phyloP scores from a whole-genome alignment of 2,797 vertebrate species.

The Emydoidea blandingii region DNA sequence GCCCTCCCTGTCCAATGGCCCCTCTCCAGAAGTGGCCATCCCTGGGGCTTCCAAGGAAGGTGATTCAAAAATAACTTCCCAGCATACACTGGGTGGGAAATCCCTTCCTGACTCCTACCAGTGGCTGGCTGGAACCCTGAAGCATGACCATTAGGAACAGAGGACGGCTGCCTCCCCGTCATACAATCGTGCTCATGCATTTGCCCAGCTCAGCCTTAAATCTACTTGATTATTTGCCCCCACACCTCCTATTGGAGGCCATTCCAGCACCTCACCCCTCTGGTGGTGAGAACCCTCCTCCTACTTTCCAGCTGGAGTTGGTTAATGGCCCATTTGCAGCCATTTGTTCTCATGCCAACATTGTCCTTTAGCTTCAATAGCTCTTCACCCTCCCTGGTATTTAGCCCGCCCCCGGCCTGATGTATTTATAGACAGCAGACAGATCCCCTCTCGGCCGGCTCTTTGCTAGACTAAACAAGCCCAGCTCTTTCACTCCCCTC shows the following conservation, averaged over 20 bases:
- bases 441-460: not conserved
- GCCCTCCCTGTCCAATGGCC: not conserved
- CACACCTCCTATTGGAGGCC: not conserved
- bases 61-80: not conserved
- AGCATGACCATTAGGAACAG: not conserved
- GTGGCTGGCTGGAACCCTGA: not conserved
- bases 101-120: not conserved
- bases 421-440: not conserved
- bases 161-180: not conserved
- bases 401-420: not conserved
- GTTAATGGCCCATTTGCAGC: not conserved
- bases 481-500: not conserved
- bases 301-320: not conserved
- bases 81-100: not conserved
- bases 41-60: not conserved
- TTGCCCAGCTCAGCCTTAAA: too few species aligned
- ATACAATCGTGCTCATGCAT: not conserved
- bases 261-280: too few species aligned
- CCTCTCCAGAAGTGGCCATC: not conserved
- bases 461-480: not conserved
- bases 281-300: not conserved
- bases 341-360: not conserved
- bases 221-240: not conserved
- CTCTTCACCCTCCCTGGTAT: not conserved
- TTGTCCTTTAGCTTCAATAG: not conserved